Conservation (phyloP, 2,113 vertebrate species). For the Galemys pyrenaicus region DNA sequence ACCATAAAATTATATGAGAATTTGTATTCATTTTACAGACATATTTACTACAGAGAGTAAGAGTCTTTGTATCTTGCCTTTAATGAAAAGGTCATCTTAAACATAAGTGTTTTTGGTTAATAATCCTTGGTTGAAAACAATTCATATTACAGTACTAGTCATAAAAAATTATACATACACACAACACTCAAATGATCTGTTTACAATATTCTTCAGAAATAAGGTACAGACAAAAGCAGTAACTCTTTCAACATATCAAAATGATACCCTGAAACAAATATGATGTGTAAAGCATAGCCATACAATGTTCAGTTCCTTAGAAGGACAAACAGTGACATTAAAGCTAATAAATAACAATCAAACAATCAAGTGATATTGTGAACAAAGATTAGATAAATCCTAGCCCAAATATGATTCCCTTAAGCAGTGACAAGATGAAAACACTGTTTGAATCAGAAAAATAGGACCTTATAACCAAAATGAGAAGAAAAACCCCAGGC, state of each 20-base stretch:
- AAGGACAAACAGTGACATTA: not conserved
- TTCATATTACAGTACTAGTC: not conserved
- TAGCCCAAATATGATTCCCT: not conserved
- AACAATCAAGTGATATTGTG: not conserved
- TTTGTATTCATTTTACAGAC: not conserved
- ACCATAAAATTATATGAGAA: not conserved
- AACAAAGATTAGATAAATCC: conserved; percentile 6
- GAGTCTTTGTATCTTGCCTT: not conserved
- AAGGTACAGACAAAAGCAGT: not conserved
- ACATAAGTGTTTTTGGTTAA: not conserved
- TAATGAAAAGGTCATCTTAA: conserved; percentile 29
- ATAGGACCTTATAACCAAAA: not conserved
- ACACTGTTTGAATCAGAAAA: not conserved
- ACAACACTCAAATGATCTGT: not conserved
- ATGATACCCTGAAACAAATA: not conserved
- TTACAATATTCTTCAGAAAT: conserved; percentile 17
- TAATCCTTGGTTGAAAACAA: conserved; percentile 1
- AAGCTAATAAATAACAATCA: not conserved
- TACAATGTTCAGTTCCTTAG: not conserved
- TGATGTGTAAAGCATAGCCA: not conserved
- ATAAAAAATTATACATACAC: not conserved
- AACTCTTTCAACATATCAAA: not conserved
- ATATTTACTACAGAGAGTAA: conserved; percentile 3
- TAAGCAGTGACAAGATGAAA: not conserved
- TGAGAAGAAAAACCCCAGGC: not conserved